phyloP scores from a whole-genome alignment of 2,797 vertebrate species.

The Cyprinodon diabolis region DNA sequence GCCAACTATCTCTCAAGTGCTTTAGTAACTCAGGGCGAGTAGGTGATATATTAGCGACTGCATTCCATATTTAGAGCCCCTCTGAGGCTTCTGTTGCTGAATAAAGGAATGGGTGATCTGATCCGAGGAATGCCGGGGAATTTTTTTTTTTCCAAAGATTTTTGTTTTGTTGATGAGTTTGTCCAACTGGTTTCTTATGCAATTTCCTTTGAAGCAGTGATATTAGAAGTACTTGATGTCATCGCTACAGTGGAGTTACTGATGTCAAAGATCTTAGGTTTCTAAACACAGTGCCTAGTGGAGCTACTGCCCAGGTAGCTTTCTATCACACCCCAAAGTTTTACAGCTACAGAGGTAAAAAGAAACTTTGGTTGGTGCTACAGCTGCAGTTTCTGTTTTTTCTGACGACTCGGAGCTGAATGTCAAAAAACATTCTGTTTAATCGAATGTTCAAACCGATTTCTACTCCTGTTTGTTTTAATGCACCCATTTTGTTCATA shows the following conservation, averaged over 20 bases:
- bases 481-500: conserved; percentile 14
- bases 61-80: conserved; percentile 64
- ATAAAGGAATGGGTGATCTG: conserved; percentile 3
- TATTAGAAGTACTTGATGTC: conserved; percentile 31
- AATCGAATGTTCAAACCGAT: conserved; percentile 48
- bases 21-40: conserved; percentile 78
- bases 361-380: conserved; percentile 73
- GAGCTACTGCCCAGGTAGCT: conserved; percentile 44
- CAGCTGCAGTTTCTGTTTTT: conserved; percentile 49
- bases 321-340: conserved; percentile 53
- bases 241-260: conserved; percentile 57
- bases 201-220: conserved; percentile 37
- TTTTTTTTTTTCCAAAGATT: conserved; percentile 39
- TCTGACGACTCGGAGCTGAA: conserved; percentile 27
- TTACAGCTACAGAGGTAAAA: conserved; percentile 34
- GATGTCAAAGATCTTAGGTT: conserved; percentile 48
- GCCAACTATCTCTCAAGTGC: conserved; percentile 71
- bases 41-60: conserved; percentile 47
- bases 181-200: conserved; percentile 37
- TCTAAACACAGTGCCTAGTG: conserved; percentile 73
- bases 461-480: conserved; percentile 20
- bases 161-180: conserved; percentile 39
- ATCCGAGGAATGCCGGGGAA: conserved; percentile 4
- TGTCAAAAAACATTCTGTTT: conserved; percentile 24
- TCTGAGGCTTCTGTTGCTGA: conserved; percentile 42